Conservation (phyloP, 2,797 vertebrate genomes). For the Pangasius larnaudii region DNA sequence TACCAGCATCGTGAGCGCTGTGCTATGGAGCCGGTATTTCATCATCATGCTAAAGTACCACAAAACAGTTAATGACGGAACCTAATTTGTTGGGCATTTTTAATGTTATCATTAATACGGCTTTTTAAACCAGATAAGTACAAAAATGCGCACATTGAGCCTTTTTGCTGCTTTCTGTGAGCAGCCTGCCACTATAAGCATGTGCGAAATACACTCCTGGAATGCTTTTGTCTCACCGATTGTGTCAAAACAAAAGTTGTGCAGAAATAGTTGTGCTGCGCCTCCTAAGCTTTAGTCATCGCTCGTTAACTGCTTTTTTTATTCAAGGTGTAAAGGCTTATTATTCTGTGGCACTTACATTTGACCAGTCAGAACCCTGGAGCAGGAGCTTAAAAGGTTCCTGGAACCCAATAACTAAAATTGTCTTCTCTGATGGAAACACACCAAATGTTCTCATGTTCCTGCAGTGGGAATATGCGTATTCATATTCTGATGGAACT, state of each 20-base stretch:
- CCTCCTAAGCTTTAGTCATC: not conserved
- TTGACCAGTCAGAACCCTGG: not conserved
- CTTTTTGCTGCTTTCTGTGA: not conserved
- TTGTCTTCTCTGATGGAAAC: not conserved
- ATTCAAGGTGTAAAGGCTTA: no score
- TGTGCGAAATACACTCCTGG: not conserved
- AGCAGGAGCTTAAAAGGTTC: not conserved
- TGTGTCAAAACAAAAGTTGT: not conserved
- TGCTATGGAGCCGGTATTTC: not conserved
- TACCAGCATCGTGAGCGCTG: not conserved
- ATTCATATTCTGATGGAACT: not conserved
- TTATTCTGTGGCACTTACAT: not conserved
- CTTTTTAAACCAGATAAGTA: no score
- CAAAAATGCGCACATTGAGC: not conserved
- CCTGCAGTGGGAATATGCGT: not conserved
- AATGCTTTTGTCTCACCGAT: not conserved
- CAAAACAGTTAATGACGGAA: not conserved
- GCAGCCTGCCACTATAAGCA: not conserved
- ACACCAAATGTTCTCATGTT: not conserved
- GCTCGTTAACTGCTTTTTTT: not conserved
- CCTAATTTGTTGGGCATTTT: not conserved
- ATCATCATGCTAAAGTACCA: not conserved
- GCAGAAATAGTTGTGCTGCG: not conserved
- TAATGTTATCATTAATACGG: no score
- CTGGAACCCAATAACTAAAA: not conserved